These are phyloP conservation scores for Collichthys lucidus DNA, from an alignment of 2,113 vertebrate species.

Conservation along the genomic window DNA sequence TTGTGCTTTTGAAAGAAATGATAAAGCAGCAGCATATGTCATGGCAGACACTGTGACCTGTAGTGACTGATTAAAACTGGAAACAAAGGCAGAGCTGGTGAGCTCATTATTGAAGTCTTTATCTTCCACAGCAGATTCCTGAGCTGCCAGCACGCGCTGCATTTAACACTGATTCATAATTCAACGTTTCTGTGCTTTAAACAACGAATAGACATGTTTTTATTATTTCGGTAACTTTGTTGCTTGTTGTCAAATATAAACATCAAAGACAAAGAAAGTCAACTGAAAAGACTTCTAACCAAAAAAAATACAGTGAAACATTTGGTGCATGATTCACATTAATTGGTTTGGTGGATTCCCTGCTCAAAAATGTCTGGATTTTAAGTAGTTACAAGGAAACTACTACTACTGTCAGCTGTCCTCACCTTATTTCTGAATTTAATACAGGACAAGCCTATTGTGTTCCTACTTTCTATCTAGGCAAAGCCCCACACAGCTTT, in stretches of 20 bases:
- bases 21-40: slow-evolving; percentile 64
- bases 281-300: neutral
- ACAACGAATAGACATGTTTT: slow-evolving; percentile 14
- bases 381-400: neutral
- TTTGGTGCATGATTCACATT: neutral
- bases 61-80: slow-evolving; percentile 67
- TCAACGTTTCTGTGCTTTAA: slow-evolving; percentile 24
- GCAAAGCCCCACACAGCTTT: slow-evolving; percentile 21
- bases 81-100: slow-evolving; percentile 67
- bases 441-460: slow-evolving; percentile 6
- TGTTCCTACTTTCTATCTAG: slow-evolving; percentile 22
- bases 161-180: slow-evolving; percentile 41
- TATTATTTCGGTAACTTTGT: neutral
- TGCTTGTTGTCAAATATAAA: slow-evolving; percentile 4
- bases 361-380: neutral
- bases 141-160: slow-evolving; percentile 38
- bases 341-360: neutral
- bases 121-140: slow-evolving; percentile 36
- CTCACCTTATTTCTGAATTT: neutral
- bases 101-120: slow-evolving; percentile 73
- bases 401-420: neutral
- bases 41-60: slow-evolving; percentile 65
- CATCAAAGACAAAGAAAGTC: slow-evolving; percentile 14
- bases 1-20: slow-evolving; percentile 62
- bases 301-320: neutral